These are phyloP conservation scores for Eupithecia subfuscata DNA, from an alignment of 2,888 invertebrate genomes.

Conservation along the genomic window DNA sequence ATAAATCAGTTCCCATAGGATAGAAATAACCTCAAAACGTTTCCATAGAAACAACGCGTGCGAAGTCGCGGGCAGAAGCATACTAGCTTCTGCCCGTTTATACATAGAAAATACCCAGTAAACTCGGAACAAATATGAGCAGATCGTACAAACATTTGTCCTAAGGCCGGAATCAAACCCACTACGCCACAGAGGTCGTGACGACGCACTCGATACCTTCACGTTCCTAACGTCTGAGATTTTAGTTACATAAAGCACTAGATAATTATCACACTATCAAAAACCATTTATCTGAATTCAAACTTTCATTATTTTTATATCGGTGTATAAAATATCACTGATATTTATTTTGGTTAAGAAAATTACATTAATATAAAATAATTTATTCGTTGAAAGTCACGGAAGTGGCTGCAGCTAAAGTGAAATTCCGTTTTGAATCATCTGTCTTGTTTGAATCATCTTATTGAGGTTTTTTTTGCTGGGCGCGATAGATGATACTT, in stretches of 20 bases:
- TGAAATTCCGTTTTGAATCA: slow-evolving; percentile 35
- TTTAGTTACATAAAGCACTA: background rate
- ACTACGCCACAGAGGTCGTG: background rate
- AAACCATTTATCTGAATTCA: slow-evolving; percentile 16
- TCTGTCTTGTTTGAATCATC: slow-evolving; percentile 25
- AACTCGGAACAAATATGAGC: too few species aligned
- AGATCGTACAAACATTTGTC: too few species aligned
- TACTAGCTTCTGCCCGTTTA: too few species aligned
- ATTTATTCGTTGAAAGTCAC: slow-evolving; percentile 36
- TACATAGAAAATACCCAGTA: too few species aligned
- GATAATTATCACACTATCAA: slow-evolving; percentile 4
- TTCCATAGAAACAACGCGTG: too few species aligned
- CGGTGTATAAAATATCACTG: background rate
- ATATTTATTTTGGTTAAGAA: slow-evolving; percentile 10
- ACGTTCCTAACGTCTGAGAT: background rate
- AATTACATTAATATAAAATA: slow-evolving; percentile 22
- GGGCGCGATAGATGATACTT: background rate
- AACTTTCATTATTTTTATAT: background rate
- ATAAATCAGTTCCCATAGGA: too few species aligned
- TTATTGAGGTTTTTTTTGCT: slow-evolving; percentile 21
- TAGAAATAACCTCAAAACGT: too few species aligned
- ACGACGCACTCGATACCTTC: background rate
- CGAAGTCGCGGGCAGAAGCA: too few species aligned
- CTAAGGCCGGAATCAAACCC: too few species aligned
- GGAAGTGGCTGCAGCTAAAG: slow-evolving; percentile 41